Evolutionary conservation across 2,797 vertebrate genomes (phyloP), one percentile per base, ranked within the genome.

Genomic region (Sus cebifrons): DNA sequence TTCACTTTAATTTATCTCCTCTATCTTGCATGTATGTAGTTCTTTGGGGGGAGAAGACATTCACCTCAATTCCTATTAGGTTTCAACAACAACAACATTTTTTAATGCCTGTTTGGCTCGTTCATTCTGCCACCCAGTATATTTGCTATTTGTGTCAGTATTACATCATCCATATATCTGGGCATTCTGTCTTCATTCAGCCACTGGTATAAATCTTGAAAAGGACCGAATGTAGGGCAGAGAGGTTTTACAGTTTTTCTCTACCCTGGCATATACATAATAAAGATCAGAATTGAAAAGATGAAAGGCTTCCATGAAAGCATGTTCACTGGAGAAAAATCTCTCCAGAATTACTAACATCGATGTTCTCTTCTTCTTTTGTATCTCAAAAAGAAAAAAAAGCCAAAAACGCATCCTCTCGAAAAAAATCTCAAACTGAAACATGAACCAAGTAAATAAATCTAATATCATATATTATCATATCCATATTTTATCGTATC

Each of bases 231-330:
- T 29, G 21, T 25, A 79, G 64, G 12, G 25, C 65, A 84, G 60
- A 56, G 89, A 73, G 58, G 5, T 25, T 79, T 92, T 49, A 84
- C 3, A 54, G 18, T 29, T 96, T 96, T 89, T 88, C 12, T 84
- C n/a, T 60, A 83, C 29, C 18, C 0, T 84, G 13, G 32, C 9
- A 25, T 54, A 32, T 14, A 54, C 75, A 54, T 10, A 70, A 21
- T 82, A 40, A 68, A 86, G 25, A 62, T 86, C 54, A 70, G 27
- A 86, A 68, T 32, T 62, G 16, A 44, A 81, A 82, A 9, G 32
- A 93, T 40, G 20, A 77, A 92, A 92, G 32, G 2, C 29, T 96
- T 94, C 15, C 12, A 14, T 77, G 54, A 83, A 77, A 92, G 44
- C 58, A 44, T 27, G 25, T 18, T 73, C 1, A 3, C 23, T 78